Evolutionary conservation across 2,113 vertebrate species (phyloP).

Genomic region (Periophthalmus modestus): DNA sequence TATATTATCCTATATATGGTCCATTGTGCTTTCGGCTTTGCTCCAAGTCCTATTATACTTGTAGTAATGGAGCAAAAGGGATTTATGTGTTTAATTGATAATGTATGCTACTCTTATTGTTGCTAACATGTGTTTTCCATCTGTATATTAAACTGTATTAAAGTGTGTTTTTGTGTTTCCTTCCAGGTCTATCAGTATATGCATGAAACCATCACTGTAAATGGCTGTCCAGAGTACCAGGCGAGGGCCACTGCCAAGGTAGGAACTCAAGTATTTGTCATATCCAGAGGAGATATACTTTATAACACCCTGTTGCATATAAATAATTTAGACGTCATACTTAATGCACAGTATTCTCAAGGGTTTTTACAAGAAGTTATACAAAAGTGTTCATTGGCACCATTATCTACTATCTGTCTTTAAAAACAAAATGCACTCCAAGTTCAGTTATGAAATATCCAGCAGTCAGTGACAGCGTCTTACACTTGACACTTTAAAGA

Average conservation of each 20-base stretch:
- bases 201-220: conserved; percentile 99
- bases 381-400: too few species aligned
- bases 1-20: background rate
- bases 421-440: background rate
- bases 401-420: background rate
- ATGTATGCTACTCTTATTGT: background rate
- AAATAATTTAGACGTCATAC: background rate
- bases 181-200: conserved; percentile 99
- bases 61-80: background rate
- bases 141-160: background rate
- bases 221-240: conserved; percentile 97
- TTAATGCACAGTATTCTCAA: background rate
- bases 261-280: conserved; percentile 47
- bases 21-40: background rate
- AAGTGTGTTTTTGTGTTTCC: conserved; percentile 43
- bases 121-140: background rate
- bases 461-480: background rate
- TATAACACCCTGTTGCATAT: background rate
- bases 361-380: background rate
- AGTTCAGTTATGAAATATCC: background rate
- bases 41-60: background rate
- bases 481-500: background rate
- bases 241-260: conserved; percentile 98
- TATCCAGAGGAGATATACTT: background rate
- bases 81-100: background rate